phyloP scores from a whole-genome alignment of 1,140 invertebrate genomes.

The Psilanteris sp. region DNA sequence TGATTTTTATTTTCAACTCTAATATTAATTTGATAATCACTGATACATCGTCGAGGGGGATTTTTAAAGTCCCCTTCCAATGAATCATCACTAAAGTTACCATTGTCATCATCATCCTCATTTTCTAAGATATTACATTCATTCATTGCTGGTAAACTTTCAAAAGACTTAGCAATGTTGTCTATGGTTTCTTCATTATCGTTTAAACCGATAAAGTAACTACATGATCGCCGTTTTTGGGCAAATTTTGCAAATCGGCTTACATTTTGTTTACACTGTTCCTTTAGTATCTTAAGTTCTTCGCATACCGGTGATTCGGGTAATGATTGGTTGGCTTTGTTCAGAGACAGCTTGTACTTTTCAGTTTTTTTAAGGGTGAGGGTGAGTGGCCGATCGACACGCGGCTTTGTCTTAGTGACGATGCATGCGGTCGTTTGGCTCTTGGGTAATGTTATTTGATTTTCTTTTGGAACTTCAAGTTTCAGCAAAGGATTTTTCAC shows the following conservation, averaged over 20 bases:
- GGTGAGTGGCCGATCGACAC: conserved; percentile 70
- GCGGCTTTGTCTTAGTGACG: conserved; percentile 63
- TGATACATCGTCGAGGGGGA: conserved; percentile 83
- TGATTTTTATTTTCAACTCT: conserved; percentile 67
- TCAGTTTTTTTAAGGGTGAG: conserved; percentile 77
- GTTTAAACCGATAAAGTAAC: conserved; percentile 76
- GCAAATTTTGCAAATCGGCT: conserved; percentile 73
- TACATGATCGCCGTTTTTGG: conserved; percentile 74
- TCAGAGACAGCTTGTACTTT: conserved; percentile 76
- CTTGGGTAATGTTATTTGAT: conserved; percentile 65
- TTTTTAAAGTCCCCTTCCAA: conserved; percentile 85
- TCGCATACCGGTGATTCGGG: conserved; percentile 80
- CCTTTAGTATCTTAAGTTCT: conserved; percentile 72
- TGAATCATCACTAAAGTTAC: conserved; percentile 88
- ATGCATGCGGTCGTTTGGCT: conserved; percentile 73
- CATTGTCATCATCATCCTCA: conserved; percentile 77
- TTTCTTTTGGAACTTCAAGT: conserved; percentile 67
- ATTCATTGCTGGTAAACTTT: conserved; percentile 75
- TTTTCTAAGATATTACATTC: conserved; percentile 67
- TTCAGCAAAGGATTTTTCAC: conserved; percentile 69
- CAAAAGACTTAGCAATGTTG: conserved; percentile 74
- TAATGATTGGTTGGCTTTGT: conserved; percentile 76
- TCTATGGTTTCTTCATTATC: conserved; percentile 73
- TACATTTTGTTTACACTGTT: conserved; percentile 70
- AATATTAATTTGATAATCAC: conserved; percentile 88